Conservation (phyloP, 1,140 invertebrate species). For the Drosophila athabasca region DNA sequence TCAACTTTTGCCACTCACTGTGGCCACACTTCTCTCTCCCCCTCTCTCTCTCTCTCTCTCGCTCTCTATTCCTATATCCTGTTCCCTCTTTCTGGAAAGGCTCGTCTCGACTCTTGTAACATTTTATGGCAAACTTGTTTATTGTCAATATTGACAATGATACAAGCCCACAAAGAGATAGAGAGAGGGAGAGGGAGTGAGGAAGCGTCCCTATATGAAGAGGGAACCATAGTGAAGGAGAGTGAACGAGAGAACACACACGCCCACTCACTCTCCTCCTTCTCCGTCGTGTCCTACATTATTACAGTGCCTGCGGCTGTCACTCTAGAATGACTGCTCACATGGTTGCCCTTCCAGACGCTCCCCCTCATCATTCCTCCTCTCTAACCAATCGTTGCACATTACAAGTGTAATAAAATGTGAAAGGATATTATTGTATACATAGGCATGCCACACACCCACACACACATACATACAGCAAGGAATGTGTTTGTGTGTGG, state of each 20-base stretch:
- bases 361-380: not conserved
- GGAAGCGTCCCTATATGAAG: not conserved
- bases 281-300: constrained; percentile 54
- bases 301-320: constrained; percentile 65
- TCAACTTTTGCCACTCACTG: constrained; percentile 23
- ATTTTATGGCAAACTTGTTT: constrained; percentile 81
- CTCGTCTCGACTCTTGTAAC: constrained; percentile 53
- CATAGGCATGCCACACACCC: constrained; percentile 17
- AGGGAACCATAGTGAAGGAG: too few relatives aligned
- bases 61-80: not conserved
- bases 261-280: constrained; percentile 27
- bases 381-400: constrained; percentile 67
- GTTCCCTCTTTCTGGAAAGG: constrained; percentile 3
- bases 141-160: constrained; percentile 82
- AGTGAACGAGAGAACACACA: not conserved
- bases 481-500: too few relatives aligned
- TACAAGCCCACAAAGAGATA: constrained; percentile 26
- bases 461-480: not conserved
- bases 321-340: constrained; percentile 54
- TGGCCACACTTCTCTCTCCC: too few relatives aligned
- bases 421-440: constrained; percentile 75
- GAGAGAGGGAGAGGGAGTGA: not conserved
- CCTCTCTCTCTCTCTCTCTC: too few relatives aligned
- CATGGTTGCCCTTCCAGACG: constrained; percentile 13
- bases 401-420: constrained; percentile 81